phyloP scores from a whole-genome alignment of 2,797 vertebrate species.

The Pseudomugil gertrudae region DNA sequence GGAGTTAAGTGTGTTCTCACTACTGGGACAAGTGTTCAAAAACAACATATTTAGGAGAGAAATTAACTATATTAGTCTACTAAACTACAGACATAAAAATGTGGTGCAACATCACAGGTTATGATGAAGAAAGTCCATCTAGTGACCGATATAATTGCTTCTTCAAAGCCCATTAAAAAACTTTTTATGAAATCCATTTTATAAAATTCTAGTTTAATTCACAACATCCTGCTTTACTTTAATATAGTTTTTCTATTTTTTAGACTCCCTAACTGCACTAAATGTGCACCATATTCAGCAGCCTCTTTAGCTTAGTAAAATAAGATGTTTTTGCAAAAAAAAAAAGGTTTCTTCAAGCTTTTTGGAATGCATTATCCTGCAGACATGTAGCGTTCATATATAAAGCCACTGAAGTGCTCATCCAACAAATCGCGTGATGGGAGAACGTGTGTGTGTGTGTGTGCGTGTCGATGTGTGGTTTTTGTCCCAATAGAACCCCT shows the following conservation, averaged over 20 bases:
- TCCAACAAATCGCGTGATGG: conserved; percentile 41
- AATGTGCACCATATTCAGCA: not conserved
- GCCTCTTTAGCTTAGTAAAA: not conserved
- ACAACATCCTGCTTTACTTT: not conserved
- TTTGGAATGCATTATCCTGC: not conserved
- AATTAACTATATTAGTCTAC: too few relatives aligned
- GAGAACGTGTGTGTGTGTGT: conserved; percentile 23
- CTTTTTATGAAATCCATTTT: not conserved
- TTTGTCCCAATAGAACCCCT: conserved; percentile 69
- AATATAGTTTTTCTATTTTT: not conserved
- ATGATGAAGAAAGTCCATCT: not conserved
- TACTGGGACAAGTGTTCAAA: too few relatives aligned
- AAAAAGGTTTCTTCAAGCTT: conserved; percentile 4
- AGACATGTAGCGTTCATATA: not conserved
- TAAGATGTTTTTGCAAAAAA: not conserved
- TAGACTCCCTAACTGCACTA: not conserved
- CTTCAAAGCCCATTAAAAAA: not conserved
- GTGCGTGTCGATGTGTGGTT: conserved; percentile 2
- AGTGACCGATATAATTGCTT: not conserved
- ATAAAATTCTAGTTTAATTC: not conserved
- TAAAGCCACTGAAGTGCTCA: conserved; percentile 16
- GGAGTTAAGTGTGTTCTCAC: too few relatives aligned
- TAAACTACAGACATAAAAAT: too few relatives aligned
- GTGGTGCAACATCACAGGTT: not conserved
- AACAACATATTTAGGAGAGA: too few relatives aligned